Evolutionary conservation across 1,140 invertebrate species (phyloP).

Genomic region (Ceratoteleas bidentatus): DNA sequence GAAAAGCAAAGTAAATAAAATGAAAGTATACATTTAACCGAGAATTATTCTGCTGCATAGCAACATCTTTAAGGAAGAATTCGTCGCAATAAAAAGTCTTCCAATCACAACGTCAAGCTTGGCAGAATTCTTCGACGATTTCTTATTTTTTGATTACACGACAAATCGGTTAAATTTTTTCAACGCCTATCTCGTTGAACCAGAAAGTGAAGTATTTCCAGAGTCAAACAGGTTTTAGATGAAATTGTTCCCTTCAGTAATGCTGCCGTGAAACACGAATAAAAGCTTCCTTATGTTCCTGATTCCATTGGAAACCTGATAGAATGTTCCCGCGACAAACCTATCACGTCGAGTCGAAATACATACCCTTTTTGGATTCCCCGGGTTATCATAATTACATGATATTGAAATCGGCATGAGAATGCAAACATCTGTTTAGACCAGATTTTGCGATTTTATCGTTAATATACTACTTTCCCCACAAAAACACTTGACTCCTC

Average conservation of each 20-base stretch:
- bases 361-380: slow-evolving; percentile 27
- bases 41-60: too few relatives aligned
- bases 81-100: too few relatives aligned
- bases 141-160: slow-evolving; percentile 49
- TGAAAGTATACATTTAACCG: too few relatives aligned
- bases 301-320: slow-evolving; percentile 56
- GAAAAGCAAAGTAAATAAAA: too few relatives aligned
- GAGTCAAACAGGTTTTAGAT: slow-evolving; percentile 59
- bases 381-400: slow-evolving; percentile 45
- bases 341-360: slow-evolving; percentile 45
- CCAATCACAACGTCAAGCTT: too few relatives aligned
- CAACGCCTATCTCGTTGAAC: slow-evolving; percentile 44
- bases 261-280: slow-evolving; percentile 56
- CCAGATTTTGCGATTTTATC: slow-evolving; percentile 5
- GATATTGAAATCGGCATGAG: slow-evolving; percentile 16
- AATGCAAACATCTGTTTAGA: slow-evolving; percentile 16
- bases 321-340: slow-evolving; percentile 55
- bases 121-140: background rate
- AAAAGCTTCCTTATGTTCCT: slow-evolving; percentile 60
- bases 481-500: background rate
- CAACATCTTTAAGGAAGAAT: too few relatives aligned
- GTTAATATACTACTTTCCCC: slow-evolving; percentile 3
- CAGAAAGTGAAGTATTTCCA: slow-evolving; percentile 56
- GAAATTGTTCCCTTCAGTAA: slow-evolving; percentile 60
- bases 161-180: slow-evolving; percentile 57